Base-by-base conservation (phyloP, 1,140 invertebrate genomes). In the Bursaphelenchus mucronatus region DNA sequence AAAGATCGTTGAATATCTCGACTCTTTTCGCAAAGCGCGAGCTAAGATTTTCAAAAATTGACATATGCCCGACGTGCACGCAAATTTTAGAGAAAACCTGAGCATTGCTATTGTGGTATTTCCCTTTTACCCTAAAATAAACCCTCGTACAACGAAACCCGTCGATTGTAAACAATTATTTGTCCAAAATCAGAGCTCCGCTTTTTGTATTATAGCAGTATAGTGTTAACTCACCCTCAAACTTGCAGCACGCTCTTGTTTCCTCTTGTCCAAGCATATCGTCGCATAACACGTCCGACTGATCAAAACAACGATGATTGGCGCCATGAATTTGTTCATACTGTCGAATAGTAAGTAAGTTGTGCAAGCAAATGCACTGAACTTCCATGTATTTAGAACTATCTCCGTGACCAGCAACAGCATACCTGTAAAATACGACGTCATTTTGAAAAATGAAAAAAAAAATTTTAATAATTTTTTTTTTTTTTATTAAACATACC, bases 261-360 rank as follows among this genome's bases (percentile, higher is more conserved):
- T 57, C 8, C 55, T 61, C 62, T 71, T 80, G 50, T 80, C 69
- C 19, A 79, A 54, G 52, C 76, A 79, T 17, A 79, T 73, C 3
- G 80, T 81, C 21, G 79, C 65, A 62, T 79, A 79, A 55, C 76
- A 79, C 9, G 76, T 81, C 17, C 79, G 67, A 58, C 66, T 69
- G 45, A 79, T 79, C 7, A 79, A 53, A 21, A 79, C 67, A 6
- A 81, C 76, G 46, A 79, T 78, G 13, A 78, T 76, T 11, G 76
- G 71, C 17, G 75, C 74, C 40, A 78, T 64, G 40, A 69, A 71
- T 69, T 79, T 79, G 62, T 79, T 79, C 70, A 79, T 81, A 15
- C 79, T 79, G 41, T 79, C 76, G 51, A 79, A 75, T 40, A 81
- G 51, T 44, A 81, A 56, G 63, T 81, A 79, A 17, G 74, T 52